Evolutionary conservation across 2,113 vertebrate species (phyloP).

Genomic region (Pithys albifrons): DNA sequence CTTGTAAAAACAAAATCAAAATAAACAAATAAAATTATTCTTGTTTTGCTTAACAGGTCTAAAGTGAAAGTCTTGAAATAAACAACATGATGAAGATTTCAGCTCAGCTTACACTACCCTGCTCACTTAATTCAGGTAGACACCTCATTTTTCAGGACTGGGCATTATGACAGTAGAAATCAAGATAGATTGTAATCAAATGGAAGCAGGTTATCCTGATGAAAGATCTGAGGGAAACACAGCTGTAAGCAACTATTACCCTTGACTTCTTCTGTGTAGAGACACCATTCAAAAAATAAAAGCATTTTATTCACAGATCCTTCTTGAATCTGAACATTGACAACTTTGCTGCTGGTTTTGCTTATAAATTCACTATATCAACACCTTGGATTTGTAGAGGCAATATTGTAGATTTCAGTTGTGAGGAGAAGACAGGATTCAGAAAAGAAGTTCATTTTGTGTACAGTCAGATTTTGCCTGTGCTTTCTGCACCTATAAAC

Average conservation of each 20-base stretch:
- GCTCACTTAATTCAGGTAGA: not conserved
- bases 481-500: not conserved
- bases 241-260: not conserved
- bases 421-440: not conserved
- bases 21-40: not conserved
- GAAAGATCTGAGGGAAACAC: not conserved
- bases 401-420: not conserved
- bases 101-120: not conserved
- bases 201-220: not conserved
- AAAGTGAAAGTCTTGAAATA: not conserved
- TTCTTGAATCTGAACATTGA: not conserved
- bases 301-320: not conserved
- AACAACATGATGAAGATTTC: not conserved
- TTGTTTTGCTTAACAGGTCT: not conserved
- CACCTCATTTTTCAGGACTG: constrained; percentile 28
- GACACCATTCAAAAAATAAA: not conserved
- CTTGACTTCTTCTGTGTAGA: not conserved
- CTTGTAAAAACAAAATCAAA: not conserved
- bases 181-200: not conserved
- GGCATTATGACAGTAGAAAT: constrained; percentile 28
- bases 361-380: not conserved
- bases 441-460: not conserved
- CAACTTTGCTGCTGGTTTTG: not conserved
- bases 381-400: not conserved
- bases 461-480: not conserved